Evolutionary conservation across 1,140 invertebrate genomes (phyloP), one percentile per base, ranked within the genome.

Genomic region (Leguminivora glycinivorella): DNA sequence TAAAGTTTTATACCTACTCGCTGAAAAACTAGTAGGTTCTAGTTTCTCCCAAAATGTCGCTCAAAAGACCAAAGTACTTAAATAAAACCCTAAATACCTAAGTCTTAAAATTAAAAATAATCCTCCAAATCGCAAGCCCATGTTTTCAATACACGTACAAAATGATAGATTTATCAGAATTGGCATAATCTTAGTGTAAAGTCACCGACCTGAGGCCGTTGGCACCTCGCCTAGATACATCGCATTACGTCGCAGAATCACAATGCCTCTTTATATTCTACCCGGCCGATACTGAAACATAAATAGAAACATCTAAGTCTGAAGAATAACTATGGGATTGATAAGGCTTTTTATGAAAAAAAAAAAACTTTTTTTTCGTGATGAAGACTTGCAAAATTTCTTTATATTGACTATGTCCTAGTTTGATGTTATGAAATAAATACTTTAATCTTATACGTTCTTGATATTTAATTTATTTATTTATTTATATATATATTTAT

Each of bases 201-300:
- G 85, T 84, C 80, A 79, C 68, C 73, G 79, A 86, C 84, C 83
- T 75, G 75, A 75, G 75, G 79, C 75, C 76, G 72, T 73, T 75
- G 80, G 71, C 81, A 74, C 70, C 76, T 83, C 79, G 71, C 85
- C 85, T 74, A 87, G 74, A 83, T 86, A 86, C 84, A 89, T 88
- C 38, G 67, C 74, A 84, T 87, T 85, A 85, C 70, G 67, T 69
- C 67, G 58, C 58, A 63, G 58, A 63, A 63, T 63, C 66, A 80
- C 81, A 85, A 82, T 78, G 70, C 69, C 66, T 67, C 72, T 80
- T 74, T 70, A 70, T 73, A 80, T 78, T 78, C 75, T 75, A 72
- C 71, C 58, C 74, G 70, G 74, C 75, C 47, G 19, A 52, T 52
- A 52, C 76, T 76, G 67, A 78, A 78, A 82, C 68, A 77, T 47